Percentiles rank a stretch among this genome's conserved stretches.
Evolutionary conservation across 2,113 vertebrate genomes (phyloP).

Genomic region (Lota lota): DNA sequence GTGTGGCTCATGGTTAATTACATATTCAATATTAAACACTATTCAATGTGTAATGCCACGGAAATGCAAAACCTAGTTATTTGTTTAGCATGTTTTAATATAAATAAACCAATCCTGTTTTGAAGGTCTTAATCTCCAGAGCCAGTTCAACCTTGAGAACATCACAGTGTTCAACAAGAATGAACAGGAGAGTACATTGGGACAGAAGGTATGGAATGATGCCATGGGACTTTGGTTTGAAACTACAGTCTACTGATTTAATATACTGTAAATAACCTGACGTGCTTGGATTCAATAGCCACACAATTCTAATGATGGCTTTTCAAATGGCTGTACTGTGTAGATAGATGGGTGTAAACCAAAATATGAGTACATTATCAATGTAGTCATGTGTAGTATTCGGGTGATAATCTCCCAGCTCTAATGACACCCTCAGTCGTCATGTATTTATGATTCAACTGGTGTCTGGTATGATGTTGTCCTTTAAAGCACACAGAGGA

Average conservation of each 20-base stretch:
- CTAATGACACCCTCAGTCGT: neutral
- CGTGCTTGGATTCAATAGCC: no score
- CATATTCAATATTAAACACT: no score
- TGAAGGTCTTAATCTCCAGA: constrained; percentile 94
- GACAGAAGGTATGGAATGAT: constrained; percentile 82
- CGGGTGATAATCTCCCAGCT: no score
- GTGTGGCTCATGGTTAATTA: no score
- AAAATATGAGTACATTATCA: no score
- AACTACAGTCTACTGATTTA: no score
- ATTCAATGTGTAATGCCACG: neutral
- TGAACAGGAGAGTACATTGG: constrained; percentile 93
- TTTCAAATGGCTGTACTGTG: no score
- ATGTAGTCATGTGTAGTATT: no score
- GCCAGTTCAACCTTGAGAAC: constrained; percentile 98
- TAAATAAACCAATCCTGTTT: neutral
- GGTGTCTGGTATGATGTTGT: neutral
- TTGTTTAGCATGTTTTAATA: neutral
- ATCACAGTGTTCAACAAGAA: constrained; percentile 97
- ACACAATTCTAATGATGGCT: no score
- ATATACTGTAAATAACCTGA: no score
- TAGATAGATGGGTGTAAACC: no score
- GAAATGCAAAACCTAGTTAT: neutral
- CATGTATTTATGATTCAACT: neutral
- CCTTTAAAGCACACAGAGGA: constrained; percentile 82
- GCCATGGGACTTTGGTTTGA: neutral